Base-by-base conservation (phyloP, 2,797 vertebrate genomes). In the Platyrinchus mystaceus region DNA sequence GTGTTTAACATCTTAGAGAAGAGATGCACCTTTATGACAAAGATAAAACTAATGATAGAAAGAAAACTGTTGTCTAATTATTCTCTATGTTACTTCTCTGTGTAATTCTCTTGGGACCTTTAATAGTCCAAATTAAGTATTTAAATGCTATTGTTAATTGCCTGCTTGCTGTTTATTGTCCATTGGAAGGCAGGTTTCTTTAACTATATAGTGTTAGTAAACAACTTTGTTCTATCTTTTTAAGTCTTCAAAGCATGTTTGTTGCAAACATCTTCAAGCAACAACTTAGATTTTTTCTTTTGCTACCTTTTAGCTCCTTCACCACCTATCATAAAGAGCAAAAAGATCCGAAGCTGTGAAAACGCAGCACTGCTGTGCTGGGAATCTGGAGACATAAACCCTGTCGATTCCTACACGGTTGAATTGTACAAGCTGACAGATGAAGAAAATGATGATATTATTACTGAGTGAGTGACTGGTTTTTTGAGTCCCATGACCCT, bases 391-490 rank as follows among this genome's bases (percentile, higher is more conserved):
- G 98, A 99, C 97, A 95, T 98, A 81, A 98, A 99, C 78, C 99
- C 99, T 2, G 99, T 99, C 10, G 99, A 99, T 95, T 99, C 99
- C 0, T 99, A 99, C 97, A 99, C 97, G 0, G 98, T 99, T 96
- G 99, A 99, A 96, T 97, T 99, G 95, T 98, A 96, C 68, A 98
- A 98, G 95, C 95, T 96, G 77, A 97, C 96, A 26, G 81, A 95
- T 1, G 97, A 97, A 30, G 97, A 96, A 66, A 94, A 90, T 1
- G 95, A 97, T 12, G 75, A 96, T 46, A 26, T 43, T 3, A 86
- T 98, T 30, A 98, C 98, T 0, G 99, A 99, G 99, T 99, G 96
- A 98, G 99, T 98, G 73, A 30, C 15, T 92, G 3, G 9, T 88
- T 77, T 82, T 1, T 49, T 7, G 3, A 90, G 46, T 74, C 46